A percentile compares a stretch with the other conserved stretches of the same genome.
Conservation (phyloP, 2,888 invertebrate species). For the Dichetophora obliterata region DNA sequence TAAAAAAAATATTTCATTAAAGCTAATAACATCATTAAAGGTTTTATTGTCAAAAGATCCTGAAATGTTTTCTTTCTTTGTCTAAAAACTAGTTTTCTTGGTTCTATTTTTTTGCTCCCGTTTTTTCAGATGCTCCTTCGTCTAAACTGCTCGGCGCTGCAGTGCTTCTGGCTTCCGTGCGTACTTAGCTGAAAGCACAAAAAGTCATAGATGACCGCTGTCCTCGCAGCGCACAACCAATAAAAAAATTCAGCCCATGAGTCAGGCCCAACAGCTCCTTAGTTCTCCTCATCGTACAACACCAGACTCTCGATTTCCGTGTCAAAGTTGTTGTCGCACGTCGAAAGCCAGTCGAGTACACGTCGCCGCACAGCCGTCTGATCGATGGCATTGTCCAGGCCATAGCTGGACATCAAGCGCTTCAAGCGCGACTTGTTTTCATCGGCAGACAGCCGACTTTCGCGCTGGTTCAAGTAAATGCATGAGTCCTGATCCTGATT, state of each 20-base stretch:
- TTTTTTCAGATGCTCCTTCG: background rate
- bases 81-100: slow-evolving; percentile 1
- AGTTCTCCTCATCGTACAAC: slow-evolving; percentile 58
- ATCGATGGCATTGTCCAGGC: slow-evolving; percentile 76
- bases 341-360: slow-evolving; percentile 78
- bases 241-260: background rate
- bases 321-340: slow-evolving; percentile 71
- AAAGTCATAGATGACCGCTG: background rate
- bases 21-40: background rate
- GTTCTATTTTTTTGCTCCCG: slow-evolving; percentile 13
- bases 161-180: background rate
- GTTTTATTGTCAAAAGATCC: slow-evolving; percentile 33
- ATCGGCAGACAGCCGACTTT: slow-evolving; percentile 71
- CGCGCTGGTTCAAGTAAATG: slow-evolving; percentile 72
- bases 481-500: slow-evolving; percentile 71
- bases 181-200: background rate
- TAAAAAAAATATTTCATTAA: background rate
- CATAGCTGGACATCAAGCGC: slow-evolving; percentile 74
- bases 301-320: slow-evolving; percentile 64
- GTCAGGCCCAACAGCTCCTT: slow-evolving; percentile 38
- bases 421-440: slow-evolving; percentile 73
- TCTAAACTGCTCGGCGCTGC: background rate
- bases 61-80: slow-evolving; percentile 2
- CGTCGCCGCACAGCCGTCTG: slow-evolving; percentile 74
- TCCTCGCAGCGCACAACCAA: background rate